phyloP scores from a whole-genome alignment of 2,888 invertebrate species.

The Acleris literana region DNA sequence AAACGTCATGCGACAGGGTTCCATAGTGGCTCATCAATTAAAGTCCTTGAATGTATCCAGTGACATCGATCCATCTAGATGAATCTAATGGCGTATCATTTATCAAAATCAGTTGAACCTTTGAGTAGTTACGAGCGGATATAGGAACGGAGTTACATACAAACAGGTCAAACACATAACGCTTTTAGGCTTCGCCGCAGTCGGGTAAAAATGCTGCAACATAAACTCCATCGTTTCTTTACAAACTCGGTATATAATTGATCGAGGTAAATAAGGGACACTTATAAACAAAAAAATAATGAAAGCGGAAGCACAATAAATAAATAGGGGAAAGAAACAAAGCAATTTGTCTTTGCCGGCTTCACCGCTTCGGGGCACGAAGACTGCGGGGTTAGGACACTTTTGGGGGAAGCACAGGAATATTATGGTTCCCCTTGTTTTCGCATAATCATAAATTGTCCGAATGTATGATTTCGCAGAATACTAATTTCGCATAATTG shows the following conservation, averaged over 20 bases:
- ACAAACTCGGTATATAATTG: constrained; percentile 11
- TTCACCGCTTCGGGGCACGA: constrained; percentile 42
- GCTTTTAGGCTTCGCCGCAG: neutral
- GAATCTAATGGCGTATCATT: no score
- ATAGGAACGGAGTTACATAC: no score
- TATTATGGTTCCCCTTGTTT: no score
- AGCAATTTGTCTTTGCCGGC: constrained; percentile 69
- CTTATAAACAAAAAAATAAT: constrained; percentile 39
- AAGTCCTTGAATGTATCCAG: no score
- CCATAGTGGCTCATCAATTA: no score
- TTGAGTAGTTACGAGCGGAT: no score
- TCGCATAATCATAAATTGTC: no score
- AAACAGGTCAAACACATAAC: neutral
- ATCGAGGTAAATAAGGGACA: constrained; percentile 32
- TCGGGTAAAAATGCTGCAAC: neutral
- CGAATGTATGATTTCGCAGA: no score
- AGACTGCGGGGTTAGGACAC: constrained; percentile 43
- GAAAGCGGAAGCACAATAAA: constrained; percentile 38
- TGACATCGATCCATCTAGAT: no score
- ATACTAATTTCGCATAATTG: no score
- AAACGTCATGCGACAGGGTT: no score
- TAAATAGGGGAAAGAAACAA: constrained; percentile 52
- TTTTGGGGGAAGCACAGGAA: neutral
- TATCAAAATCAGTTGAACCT: no score
- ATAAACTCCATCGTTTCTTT: neutral